Evolutionary conservation across 2,113 vertebrate genomes (phyloP), one percentile per base, ranked within the genome.

Genomic region (Notarius lentiginosus): DNA sequence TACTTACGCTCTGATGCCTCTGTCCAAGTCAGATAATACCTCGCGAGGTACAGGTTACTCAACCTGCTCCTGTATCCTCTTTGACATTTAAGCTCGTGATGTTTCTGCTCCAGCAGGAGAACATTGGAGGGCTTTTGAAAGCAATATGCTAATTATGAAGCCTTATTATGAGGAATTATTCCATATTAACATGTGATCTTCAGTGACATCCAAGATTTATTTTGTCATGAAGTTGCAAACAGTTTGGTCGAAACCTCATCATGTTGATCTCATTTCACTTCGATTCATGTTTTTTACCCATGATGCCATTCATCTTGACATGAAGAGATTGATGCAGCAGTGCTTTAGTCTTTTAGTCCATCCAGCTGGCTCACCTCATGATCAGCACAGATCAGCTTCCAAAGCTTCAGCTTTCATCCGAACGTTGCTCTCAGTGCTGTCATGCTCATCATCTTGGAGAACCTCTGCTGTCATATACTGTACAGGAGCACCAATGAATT

Each of bases 21-120:
- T 73, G 75, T 85, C 63, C 58, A 51, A 82, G 86, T 87, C 86
- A 88, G 83, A 88, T 90, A 85, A 90, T 84, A 84, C 83, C 87
- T 81, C 20, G 65, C 58, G 12, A 82, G 86, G 84, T 73, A 86
- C 77, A 79, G 65, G 79, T 88, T 91, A 77, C 82, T 89, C 86
- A 84, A 81, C 84, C 90, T 86, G 84, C 84, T 14, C 9, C 41
- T 11, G 63, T n/a, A 11, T 65, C 73, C 87, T 66, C 22, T 18
- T 56, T 87, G 90, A 88, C 58, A 70, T 80, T 79, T 18, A 88
- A 41, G 68, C 12, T 14, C 47, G 18, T 85, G 90, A 88, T 76
- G 75, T 84, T 63, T 82, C 30, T 84, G 61, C 18, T 12, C 27
- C n/a, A 17, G 80, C 20, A 60, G 63, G 17, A 22, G 15, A 76